A percentile compares a stretch with the other conserved stretches of the same genome.
Evolutionary conservation across 2,113 vertebrate species (phyloP).

Genomic region (Bufo bufo): DNA sequence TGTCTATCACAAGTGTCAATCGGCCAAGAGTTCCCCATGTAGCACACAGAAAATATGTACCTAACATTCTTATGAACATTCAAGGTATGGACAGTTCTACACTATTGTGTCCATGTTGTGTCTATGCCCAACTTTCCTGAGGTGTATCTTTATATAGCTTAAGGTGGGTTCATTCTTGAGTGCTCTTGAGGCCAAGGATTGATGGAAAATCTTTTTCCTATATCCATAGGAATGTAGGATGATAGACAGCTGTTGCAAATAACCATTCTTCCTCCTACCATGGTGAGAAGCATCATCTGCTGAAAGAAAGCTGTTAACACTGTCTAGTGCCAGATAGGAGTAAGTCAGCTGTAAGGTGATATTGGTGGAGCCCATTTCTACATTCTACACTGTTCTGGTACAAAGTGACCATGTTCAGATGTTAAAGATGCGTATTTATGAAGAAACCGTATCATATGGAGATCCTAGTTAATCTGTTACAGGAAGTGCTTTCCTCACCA

Average conservation of each 20-base stretch:
- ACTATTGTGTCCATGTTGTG: too few relatives aligned
- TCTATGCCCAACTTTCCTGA: too few relatives aligned
- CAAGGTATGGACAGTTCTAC: too few relatives aligned
- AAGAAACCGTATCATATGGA: not conserved
- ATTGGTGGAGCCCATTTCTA: not conserved
- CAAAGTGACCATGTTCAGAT: not conserved
- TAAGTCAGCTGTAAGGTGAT: not conserved
- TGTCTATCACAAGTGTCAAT: too few relatives aligned
- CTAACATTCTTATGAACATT: too few relatives aligned
- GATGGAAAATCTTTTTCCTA: not conserved
- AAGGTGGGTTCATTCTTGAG: too few relatives aligned
- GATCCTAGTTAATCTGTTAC: not conserved
- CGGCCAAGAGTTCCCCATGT: too few relatives aligned
- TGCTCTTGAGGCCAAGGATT: too few relatives aligned
- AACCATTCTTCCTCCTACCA: not conserved
- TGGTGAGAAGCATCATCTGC: not conserved
- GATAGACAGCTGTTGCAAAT: not conserved
- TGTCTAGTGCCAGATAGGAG: not conserved
- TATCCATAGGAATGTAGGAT: not conserved
- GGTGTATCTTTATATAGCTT: too few relatives aligned
- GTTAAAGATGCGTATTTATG: not conserved
- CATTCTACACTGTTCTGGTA: conserved; percentile 4
- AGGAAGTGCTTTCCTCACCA: not conserved
- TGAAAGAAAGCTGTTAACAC: not conserved
- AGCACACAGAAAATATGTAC: too few relatives aligned